Evolutionary conservation across 2,113 vertebrate genomes (phyloP).

Genomic region (Sinocyclocheilus maitianheensis): DNA sequence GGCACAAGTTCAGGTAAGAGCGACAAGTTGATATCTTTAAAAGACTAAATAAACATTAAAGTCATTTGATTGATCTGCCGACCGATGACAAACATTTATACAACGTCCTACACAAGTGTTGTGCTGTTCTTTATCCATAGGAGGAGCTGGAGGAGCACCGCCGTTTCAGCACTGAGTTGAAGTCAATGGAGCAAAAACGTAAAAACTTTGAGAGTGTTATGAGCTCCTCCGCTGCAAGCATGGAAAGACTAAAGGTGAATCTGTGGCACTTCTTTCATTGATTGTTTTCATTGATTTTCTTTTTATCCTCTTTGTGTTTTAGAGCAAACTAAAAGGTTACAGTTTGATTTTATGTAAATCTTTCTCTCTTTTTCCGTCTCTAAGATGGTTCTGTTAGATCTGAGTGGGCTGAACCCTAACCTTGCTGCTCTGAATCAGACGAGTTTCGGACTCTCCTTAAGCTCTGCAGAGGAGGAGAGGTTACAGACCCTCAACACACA

Average conservation of each 20-base stretch:
- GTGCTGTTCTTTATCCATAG: constrained; percentile 54
- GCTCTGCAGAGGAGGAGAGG: constrained; percentile 71
- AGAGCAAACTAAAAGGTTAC: neutral
- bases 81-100: neutral
- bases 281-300: neutral
- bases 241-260: constrained; percentile 65
- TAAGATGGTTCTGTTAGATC: constrained; percentile 69
- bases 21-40: neutral
- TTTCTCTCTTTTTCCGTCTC: neutral
- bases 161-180: constrained; percentile 73
- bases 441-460: constrained; percentile 70
- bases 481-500: constrained; percentile 74
- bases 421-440: constrained; percentile 80
- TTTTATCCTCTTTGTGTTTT: neutral
- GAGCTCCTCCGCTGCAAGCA: constrained; percentile 55
- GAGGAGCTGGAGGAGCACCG: constrained; percentile 72
- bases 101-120: neutral
- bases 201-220: constrained; percentile 67
- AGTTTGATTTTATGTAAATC: constrained; percentile 3
- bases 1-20: constrained; percentile 78
- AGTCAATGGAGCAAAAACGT: constrained; percentile 71
- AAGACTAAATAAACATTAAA: neutral
- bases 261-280: neutral
- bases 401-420: constrained; percentile 74
- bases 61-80: neutral